Evolutionary conservation across 1,140 invertebrate species (phyloP).

Genomic region (Wasmannia auropunctata): DNA sequence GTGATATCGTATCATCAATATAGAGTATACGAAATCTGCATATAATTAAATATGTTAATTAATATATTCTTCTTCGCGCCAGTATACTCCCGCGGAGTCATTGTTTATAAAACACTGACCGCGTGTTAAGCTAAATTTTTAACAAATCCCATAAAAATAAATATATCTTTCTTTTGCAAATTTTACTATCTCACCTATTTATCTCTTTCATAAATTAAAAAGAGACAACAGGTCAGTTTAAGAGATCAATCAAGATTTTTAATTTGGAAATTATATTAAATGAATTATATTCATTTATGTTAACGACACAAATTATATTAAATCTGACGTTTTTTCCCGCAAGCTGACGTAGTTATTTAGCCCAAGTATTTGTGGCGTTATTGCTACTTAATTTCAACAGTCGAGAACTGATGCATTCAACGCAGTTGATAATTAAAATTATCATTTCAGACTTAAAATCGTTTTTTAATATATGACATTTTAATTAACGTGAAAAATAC

Average conservation of each 20-base stretch:
- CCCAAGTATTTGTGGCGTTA: neutral
- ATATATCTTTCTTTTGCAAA: constrained; percentile 37
- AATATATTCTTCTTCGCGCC: neutral
- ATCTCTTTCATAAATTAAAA: neutral
- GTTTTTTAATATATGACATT: neutral
- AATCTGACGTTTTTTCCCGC: neutral
- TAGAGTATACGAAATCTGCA: constrained; percentile 17
- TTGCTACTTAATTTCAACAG: neutral
- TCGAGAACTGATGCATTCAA: neutral
- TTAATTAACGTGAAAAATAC: constrained; percentile 11
- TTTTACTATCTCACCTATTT: constrained; percentile 39
- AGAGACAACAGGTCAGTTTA: neutral
- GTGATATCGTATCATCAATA: constrained; percentile 51
- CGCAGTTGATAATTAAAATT: neutral
- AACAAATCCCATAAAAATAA: constrained; percentile 78
- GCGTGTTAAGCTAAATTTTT: constrained; percentile 84
- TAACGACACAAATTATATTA: neutral
- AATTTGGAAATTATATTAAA: constrained; percentile 5
- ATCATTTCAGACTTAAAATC: constrained; percentile 2
- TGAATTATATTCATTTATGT: neutral
- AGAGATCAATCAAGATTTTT: constrained; percentile 3
- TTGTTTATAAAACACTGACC: constrained; percentile 85
- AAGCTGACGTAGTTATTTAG: neutral
- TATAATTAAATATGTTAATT: constrained; percentile 46
- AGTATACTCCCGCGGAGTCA: neutral